These are phyloP conservation scores for Bothrops jararaca DNA, from an alignment of 2,113 vertebrate genomes.

Conservation along the genomic window DNA sequence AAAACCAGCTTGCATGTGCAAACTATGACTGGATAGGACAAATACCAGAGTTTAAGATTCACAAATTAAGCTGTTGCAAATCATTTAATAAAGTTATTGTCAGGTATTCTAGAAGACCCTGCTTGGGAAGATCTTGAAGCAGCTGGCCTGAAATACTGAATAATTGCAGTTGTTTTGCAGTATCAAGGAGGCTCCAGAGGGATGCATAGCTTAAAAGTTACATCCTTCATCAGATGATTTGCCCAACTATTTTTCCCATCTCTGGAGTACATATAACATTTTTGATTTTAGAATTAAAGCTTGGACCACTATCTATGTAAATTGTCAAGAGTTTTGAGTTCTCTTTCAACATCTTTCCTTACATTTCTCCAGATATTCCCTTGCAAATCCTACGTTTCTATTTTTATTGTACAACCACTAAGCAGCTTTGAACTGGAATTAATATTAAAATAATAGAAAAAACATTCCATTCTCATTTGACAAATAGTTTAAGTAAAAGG, in stretches of 20 bases:
- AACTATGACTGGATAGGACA: background rate
- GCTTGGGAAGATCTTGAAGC: background rate
- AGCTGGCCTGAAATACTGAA: background rate
- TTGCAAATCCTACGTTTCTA: background rate
- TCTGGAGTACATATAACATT: background rate
- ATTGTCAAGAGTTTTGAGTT: background rate
- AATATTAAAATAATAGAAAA: conserved; percentile 43
- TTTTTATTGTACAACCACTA: background rate
- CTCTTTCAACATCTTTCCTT: background rate
- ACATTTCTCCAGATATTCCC: background rate
- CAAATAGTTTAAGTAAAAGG: conserved; percentile 50
- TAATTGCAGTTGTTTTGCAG: background rate
- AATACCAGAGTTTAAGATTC: background rate
- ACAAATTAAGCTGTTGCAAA: background rate
- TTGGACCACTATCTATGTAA: background rate
- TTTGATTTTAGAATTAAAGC: background rate
- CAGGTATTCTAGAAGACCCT: background rate
- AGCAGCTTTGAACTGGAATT: background rate
- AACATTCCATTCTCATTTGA: conserved; percentile 38
- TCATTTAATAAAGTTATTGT: background rate
- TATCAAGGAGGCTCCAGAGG: background rate
- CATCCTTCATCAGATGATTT: background rate
- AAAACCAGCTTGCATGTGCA: background rate
- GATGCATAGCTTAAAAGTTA: background rate
- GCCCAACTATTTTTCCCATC: background rate